A percentile compares a stretch with the other conserved stretches of the same genome.
Evolutionary conservation across 2,797 vertebrate genomes (phyloP).

Genomic region (Gambelia wislizenii): DNA sequence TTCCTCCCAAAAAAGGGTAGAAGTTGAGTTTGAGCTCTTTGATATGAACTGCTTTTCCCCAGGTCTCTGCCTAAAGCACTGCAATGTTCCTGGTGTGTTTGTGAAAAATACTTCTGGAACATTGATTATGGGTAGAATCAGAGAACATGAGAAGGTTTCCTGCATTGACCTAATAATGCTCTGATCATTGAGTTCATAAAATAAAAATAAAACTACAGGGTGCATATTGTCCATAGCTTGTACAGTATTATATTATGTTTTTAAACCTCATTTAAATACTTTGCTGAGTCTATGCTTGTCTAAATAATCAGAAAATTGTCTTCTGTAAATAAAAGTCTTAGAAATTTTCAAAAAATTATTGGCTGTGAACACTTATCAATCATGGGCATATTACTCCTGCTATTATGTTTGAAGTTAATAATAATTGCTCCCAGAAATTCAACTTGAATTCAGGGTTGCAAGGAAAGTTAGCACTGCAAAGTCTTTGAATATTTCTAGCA

Average conservation of each 20-base stretch:
- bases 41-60: neutral
- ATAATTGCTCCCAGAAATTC: neutral
- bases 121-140: neutral
- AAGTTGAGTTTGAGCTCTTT: neutral
- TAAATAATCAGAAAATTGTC: neutral
- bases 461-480: neutral
- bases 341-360: neutral
- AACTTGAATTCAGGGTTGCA: neutral
- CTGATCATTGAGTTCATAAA: neutral
- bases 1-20: neutral
- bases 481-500: neutral
- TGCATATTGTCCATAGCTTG: neutral
- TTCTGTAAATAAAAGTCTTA: neutral
- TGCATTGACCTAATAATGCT: neutral
- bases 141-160: neutral
- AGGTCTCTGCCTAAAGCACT: neutral
- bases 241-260: too few relatives aligned
- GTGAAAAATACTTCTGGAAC: neutral
- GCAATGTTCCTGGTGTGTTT: neutral
- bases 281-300: neutral
- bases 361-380: neutral
- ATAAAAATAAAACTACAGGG: neutral
- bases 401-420: neutral
- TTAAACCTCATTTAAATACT: neutral
- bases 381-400: neutral